Evolutionary conservation across 2,888 invertebrate species (phyloP), one percentile per base, ranked within the genome.

Genomic region (Parnassius glacialis): DNA sequence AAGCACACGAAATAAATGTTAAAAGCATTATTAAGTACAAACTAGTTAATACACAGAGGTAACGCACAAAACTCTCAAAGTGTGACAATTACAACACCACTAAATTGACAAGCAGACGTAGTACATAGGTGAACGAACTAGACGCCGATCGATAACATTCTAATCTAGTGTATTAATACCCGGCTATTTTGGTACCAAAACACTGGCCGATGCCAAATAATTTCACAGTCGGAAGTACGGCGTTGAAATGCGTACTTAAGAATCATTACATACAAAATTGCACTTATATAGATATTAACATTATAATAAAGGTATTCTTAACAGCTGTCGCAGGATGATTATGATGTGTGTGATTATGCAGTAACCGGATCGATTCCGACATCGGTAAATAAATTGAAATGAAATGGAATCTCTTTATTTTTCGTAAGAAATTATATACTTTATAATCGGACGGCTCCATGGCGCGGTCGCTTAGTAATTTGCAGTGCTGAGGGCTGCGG

Each of bases 91-190:
- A 64, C 58, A 65, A 71, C 64, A 52, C 70, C 64, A 59, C 68
- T 54, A 68, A 72, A 70, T 69, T 45, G 60, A 64, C 68, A 61
- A 65, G 62, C 62, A 51, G 45, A 44, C 47, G 50, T 65, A n/a
- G n/a, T n/a, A n/a, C n/a, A n/a, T n/a, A 70, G 86, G 78, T 89
- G 78, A 87, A 87, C 69, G 85, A 84, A 83, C 88, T 74, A 62
- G 67, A 60, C 62, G 52, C 47, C 69, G 74, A 83, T 84, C 77
- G 79, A 83, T 84, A 77, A 76, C 81, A 76, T 76, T 78, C 70
- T 72, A 71, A 75, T 77, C 78, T 79, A 72, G 73, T 74, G 75
- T 87, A 84, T 77, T 86, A 77, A 80, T 84, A 85, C 68, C 47
- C 50, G 64, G 70, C 76, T 81, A 84, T 86, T 83, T 77, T 72